Evolutionary conservation across 2,888 invertebrate species (phyloP), one percentile per base, ranked within the genome.

Genomic region (Halocaridina rubra): DNA sequence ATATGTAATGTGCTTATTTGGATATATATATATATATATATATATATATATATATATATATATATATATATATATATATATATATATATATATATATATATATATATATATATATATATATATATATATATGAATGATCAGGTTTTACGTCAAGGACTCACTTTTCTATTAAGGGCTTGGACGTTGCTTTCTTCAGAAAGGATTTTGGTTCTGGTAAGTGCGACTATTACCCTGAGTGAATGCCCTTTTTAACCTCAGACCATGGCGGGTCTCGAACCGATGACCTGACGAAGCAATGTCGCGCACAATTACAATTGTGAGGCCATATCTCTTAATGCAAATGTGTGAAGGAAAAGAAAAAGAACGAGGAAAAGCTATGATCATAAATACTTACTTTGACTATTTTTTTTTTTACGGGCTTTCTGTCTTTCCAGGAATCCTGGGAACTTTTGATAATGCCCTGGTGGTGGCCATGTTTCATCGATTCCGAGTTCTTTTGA

Each of bases 381-480:
- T n/a, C n/a, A n/a, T n/a, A 0, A 46, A 16, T 16, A 46, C 46
- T 13, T 46, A 13, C 46, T 1, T 46, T 46, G 46, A 46, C 2
- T 46, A 2, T 16, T 13, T 46, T 46, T 46, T 46, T 2, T 16
- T 46, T n/a, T n/a, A n/a, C n/a, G n/a, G n/a, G n/a, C n/a, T n/a
- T n/a, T 46, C 24, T 59, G 33, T 5, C 4, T 53, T 53, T 8
- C 22, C 82, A 82, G 77, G 82, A n/a, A 71, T 82, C 32, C 32
- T 82, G 33, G 82, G 82, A 4, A 77, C 82, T 27, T 59, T 82
- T 19, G 82, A 82, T 77, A 82, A 82, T 76, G 82, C 82, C 33
- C 82, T 82, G 8, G 82, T 82, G 59, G 82, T 82, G 57, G 82
- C 82, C 29, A 82, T 82, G 82, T 82, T 82, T 59, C 8, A 71